Evolutionary conservation across 1,140 invertebrate species (phyloP), one percentile per base, ranked within the genome.

Genomic region (Octopus sinensis): DNA sequence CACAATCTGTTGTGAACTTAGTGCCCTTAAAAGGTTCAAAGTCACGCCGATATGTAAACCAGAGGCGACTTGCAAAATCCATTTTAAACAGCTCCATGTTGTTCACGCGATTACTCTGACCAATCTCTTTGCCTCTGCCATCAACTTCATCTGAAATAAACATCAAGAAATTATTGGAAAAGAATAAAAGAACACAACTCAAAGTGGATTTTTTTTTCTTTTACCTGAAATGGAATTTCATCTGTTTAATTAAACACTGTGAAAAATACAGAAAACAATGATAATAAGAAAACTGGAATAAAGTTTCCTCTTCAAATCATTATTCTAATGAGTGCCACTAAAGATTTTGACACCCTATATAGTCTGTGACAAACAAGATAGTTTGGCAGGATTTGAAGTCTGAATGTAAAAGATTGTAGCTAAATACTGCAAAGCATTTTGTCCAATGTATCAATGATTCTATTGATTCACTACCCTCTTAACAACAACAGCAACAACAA

Each of bases 21-120:
- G 90, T 88, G 68, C 90, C 89, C 80, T 96, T 95, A 83, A 99
- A 96, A 13, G 95, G 94, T 68, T 96, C 93, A 91, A 99, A 99
- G 79, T 95, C 95, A 92, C 95, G 95, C 82, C 98, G 93, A 91
- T 99, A 99, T 0, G 97, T 98, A 89, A 98, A 96, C 97, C 97
- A 99, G 78, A 99, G 91, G 86, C 95, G 95, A 84, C 88, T 90
- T 13, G 85, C 84, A 85, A 90, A 91, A 82, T 91, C 89, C 78
- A 85, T 83, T 79, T 88, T 86, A 82, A 91, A 91, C 80, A 85
- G 81, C 30, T 88, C 87, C 56, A 90, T 82, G n/a, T 83, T 82
- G 17, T 84, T 80, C 84, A 85, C 30, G 80, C 80, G 51, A 52
- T 71, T 54, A 43, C 30, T 43, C 68, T 80, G 13, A 73, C 81